phyloP scores from a whole-genome alignment of 2,888 invertebrate genomes.

The Tetanocera ferruginea region DNA sequence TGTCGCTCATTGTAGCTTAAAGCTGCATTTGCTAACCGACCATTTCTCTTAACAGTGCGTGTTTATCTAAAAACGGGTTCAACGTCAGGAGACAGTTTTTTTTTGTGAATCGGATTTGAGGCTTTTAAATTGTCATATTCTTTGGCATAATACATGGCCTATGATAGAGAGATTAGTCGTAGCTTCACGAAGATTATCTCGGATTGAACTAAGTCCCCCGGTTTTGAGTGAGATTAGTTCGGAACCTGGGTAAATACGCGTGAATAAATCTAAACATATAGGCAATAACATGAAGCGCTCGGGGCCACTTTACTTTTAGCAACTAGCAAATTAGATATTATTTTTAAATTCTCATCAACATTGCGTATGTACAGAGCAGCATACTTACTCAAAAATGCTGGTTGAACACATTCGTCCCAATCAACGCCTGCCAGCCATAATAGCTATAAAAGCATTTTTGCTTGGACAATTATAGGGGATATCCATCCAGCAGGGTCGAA shows the following conservation, averaged over 20 bases:
- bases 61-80: background rate
- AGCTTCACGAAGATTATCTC: background rate
- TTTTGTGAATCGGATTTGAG: no score
- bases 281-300: no score
- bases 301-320: background rate
- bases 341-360: background rate
- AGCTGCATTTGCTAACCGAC: background rate
- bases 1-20: background rate
- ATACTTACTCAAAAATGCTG: background rate
- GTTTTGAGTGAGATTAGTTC: no score
- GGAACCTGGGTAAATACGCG: no score
- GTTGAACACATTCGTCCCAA: conserved; percentile 32
- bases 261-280: no score
- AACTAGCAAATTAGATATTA: background rate
- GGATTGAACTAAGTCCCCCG: no score
- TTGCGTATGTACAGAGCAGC: background rate
- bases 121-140: no score
- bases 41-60: background rate
- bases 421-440: conserved; percentile 36
- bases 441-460: conserved; percentile 39
- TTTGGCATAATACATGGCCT: no score
- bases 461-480: conserved; percentile 25
- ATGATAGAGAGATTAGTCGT: no score
- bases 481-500: conserved; percentile 36
- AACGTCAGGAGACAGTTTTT: no score